phyloP scores from a whole-genome alignment of 2,797 vertebrate species.

The Rhabdomys pumilio region DNA sequence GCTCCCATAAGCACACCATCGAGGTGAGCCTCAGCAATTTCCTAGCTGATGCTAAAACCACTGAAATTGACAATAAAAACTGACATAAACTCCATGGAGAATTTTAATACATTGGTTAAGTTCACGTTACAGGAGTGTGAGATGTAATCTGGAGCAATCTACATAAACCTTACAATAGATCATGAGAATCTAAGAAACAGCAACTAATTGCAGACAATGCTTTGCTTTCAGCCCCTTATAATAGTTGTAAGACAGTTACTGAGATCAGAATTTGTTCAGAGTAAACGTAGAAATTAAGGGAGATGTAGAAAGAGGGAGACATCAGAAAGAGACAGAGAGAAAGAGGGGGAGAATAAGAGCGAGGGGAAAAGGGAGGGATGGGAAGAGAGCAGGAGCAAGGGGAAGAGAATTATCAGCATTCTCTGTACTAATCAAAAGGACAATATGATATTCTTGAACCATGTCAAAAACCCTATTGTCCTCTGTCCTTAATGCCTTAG shows the following conservation, averaged over 20 bases:
- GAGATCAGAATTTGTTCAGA: not conserved
- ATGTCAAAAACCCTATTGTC: not conserved
- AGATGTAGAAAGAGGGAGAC: not conserved
- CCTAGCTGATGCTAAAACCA: not conserved
- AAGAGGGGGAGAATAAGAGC: not conserved
- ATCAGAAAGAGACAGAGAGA: not conserved
- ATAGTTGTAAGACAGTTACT: not conserved
- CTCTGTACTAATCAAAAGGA: not conserved
- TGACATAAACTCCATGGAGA: not conserved
- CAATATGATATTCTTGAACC: not conserved
- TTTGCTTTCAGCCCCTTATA: not conserved
- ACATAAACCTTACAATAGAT: not conserved
- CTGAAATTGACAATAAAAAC: not conserved
- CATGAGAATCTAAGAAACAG: not conserved
- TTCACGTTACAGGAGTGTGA: not conserved
- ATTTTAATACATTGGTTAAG: not conserved
- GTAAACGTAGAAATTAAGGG: not conserved
- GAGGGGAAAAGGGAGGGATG: not conserved
- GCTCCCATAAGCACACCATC: not conserved
- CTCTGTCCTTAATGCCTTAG: not conserved
- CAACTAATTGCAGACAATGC: not conserved
- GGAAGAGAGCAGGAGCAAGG: not conserved
- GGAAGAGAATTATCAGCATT: not conserved
- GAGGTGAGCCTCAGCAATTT: not conserved
- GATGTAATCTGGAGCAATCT: not conserved